Evolutionary conservation across 2,888 invertebrate species (phyloP).

Genomic region (Augiades crinisus): DNA sequence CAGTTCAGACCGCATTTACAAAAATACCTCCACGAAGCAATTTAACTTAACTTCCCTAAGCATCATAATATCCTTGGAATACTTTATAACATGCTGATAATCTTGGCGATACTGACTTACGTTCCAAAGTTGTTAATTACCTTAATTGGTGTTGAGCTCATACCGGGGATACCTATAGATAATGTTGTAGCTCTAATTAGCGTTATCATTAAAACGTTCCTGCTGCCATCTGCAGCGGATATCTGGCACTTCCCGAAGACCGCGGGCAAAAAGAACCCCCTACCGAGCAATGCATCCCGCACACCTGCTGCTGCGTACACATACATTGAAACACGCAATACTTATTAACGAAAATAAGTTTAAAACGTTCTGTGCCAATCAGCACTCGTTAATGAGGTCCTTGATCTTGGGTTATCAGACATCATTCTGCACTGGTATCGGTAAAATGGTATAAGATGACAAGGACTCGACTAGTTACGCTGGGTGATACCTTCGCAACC

Average conservation of each 20-base stretch:
- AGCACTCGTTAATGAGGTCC: no score
- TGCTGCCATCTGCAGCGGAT: background rate
- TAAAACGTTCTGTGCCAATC: no score
- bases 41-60: background rate
- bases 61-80: background rate
- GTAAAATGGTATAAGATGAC: no score
- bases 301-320: background rate
- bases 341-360: no score
- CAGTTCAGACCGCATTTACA: no score
- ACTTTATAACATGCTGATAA: background rate
- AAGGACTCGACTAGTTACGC: no score
- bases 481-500: no score
- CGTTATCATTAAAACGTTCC: conserved; percentile 5
- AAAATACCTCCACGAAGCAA: background rate
- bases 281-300: background rate
- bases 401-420: no score
- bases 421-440: no score
- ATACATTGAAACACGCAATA: background rate
- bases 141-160: background rate
- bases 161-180: background rate
- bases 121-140: background rate
- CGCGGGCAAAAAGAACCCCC: conserved; percentile 9
- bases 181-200: conserved; percentile 17
- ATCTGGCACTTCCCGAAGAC: conserved; percentile 3
- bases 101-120: background rate